A percentile compares a stretch with the other conserved stretches of the same genome.
Conservation (phyloP, 2,113 vertebrate species). For the Nannospalax galili region DNA sequence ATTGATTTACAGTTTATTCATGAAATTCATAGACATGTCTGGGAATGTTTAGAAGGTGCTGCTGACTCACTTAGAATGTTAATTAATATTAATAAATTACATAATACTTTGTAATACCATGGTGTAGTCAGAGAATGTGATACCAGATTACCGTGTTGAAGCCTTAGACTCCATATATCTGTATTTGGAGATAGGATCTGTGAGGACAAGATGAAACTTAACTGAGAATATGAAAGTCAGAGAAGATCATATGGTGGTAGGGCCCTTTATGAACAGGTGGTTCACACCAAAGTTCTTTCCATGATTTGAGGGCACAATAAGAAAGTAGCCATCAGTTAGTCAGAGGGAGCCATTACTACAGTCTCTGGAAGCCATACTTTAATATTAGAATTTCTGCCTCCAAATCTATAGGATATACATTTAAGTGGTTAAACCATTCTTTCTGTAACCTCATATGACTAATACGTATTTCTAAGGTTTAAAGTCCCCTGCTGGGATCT, state of each 20-base stretch:
- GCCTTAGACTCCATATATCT: background rate
- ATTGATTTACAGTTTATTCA: background rate
- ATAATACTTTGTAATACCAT: background rate
- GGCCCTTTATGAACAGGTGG: background rate
- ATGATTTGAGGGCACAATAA: background rate
- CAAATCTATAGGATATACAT: background rate
- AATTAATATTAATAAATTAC: background rate
- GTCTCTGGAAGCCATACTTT: background rate
- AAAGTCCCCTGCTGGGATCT: background rate
- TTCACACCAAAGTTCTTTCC: background rate
- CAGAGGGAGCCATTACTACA: background rate
- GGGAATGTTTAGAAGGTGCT: background rate
- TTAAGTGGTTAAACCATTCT: background rate
- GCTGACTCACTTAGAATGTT: too few relatives aligned
- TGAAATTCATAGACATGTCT: background rate
- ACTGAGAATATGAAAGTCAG: background rate
- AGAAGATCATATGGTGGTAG: too few relatives aligned
- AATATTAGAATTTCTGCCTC: background rate
- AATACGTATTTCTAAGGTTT: background rate
- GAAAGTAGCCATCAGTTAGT: background rate
- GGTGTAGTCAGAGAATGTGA: too few relatives aligned
- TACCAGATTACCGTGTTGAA: background rate
- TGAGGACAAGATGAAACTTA: background rate
- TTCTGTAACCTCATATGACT: background rate
- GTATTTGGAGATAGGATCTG: background rate